Conservation (phyloP, 2,888 invertebrate species). For the Blastobasis adustella region DNA sequence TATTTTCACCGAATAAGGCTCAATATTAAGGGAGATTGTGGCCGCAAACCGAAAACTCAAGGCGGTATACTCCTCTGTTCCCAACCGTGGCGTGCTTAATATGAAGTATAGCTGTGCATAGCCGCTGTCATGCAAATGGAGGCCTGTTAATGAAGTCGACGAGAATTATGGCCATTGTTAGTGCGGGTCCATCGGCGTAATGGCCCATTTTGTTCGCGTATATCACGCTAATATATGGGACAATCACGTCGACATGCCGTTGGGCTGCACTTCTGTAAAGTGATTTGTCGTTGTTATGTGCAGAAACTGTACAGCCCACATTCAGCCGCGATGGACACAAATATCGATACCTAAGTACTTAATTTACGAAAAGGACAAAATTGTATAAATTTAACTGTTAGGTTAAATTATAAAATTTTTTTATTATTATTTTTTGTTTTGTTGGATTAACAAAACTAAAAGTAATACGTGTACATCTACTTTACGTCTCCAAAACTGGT, state of each 20-base stretch:
- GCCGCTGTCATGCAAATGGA: constrained; percentile 71
- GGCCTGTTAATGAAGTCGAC: constrained; percentile 72
- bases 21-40: too few species aligned
- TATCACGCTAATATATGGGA: constrained; percentile 67
- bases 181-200: constrained; percentile 60
- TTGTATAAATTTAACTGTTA: too few species aligned
- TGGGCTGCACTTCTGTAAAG: constrained; percentile 46
- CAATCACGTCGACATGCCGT: constrained; percentile 55
- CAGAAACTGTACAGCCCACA: background rate
- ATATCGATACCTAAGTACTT: too few species aligned
- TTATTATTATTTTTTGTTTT: too few species aligned
- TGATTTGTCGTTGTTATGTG: constrained; percentile 23
- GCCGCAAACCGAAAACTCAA: too few species aligned
- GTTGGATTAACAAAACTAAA: too few species aligned
- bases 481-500: too few species aligned
- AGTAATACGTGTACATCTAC: too few species aligned
- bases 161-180: constrained; percentile 73
- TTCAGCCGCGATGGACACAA: too few species aligned
- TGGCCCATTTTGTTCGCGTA: constrained; percentile 67
- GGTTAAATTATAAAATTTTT: too few species aligned
- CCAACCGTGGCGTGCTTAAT: constrained; percentile 43
- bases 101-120: constrained; percentile 48
- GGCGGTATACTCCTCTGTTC: background rate
- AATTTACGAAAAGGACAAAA: too few species aligned
- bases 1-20: background rate